Conservation (phyloP, 2,797 vertebrate species). For the Semotilus atromaculatus region DNA sequence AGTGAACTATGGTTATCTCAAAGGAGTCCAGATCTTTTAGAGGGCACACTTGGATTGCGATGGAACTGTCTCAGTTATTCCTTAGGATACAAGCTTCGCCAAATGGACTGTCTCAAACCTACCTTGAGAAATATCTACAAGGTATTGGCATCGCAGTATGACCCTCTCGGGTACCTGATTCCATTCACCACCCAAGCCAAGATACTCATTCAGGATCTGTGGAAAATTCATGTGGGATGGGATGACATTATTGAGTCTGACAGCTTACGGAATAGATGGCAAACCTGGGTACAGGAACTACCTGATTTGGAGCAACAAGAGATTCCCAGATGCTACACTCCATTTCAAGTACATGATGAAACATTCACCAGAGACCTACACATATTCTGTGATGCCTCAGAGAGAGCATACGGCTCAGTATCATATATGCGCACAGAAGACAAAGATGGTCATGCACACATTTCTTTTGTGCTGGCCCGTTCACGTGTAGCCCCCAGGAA, state of each 20-base stretch:
- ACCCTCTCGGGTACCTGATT: background rate
- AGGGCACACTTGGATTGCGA: too few relatives aligned
- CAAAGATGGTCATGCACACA: background rate
- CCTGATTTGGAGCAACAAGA: background rate
- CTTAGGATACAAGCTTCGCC: too few relatives aligned
- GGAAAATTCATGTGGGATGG: background rate
- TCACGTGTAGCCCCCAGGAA: constrained; percentile 2
- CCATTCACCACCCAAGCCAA: background rate
- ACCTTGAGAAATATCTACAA: background rate
- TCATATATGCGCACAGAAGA: background rate
- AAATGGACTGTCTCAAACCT: too few relatives aligned
- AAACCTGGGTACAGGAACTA: background rate
- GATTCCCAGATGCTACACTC: background rate
- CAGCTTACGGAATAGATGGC: background rate
- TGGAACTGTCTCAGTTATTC: too few relatives aligned
- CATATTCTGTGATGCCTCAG: background rate
- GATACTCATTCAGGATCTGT: background rate
- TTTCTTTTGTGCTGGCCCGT: background rate
- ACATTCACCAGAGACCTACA: background rate
- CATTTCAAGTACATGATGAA: background rate
- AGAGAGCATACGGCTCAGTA: background rate
- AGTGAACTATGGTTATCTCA: too few relatives aligned
- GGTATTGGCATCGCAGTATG: background rate
- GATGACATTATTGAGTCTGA: background rate
- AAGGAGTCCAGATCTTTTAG: too few relatives aligned